These are phyloP conservation scores for Mastacembelus armatus DNA, from an alignment of 2,797 vertebrate genomes.

Conservation along the genomic window DNA sequence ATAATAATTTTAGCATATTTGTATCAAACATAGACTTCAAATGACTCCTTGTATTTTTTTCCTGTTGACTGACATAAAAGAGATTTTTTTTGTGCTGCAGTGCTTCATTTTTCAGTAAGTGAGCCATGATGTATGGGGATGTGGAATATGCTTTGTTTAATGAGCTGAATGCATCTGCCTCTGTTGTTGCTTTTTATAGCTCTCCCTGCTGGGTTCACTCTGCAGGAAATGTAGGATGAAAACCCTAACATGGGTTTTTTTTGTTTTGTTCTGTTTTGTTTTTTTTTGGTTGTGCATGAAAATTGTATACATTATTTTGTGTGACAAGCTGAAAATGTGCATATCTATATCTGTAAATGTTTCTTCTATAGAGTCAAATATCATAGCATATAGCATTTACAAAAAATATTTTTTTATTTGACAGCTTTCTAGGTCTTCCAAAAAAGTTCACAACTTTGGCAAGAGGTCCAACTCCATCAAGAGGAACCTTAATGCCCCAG, in stretches of 20 bases:
- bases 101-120: conserved; percentile 8
- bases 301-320: background rate
- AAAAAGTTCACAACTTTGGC: conserved; percentile 98
- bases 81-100: background rate
- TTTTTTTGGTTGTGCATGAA: too few relatives aligned
- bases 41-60: background rate
- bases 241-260: background rate
- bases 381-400: too few relatives aligned
- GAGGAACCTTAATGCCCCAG: conserved; percentile 93
- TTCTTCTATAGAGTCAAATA: too few relatives aligned
- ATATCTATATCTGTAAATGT: background rate
- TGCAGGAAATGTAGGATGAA: background rate
- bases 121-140: conserved; percentile 15
- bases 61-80: background rate
- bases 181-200: conserved; percentile 35
- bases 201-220: background rate
- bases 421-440: conserved; percentile 92
- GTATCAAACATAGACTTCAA: background rate
- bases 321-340: background rate
- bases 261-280: too few relatives aligned
- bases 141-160: conserved; percentile 32
- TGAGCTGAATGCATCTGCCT: conserved; percentile 31
- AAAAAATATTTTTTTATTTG: too few relatives aligned
- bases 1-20: background rate
- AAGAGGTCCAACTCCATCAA: conserved; percentile 98